A percentile compares a stretch with the other conserved stretches of the same genome.
Evolutionary conservation across 2,888 invertebrate species (phyloP).

Genomic region (Volucella bombylans): DNA sequence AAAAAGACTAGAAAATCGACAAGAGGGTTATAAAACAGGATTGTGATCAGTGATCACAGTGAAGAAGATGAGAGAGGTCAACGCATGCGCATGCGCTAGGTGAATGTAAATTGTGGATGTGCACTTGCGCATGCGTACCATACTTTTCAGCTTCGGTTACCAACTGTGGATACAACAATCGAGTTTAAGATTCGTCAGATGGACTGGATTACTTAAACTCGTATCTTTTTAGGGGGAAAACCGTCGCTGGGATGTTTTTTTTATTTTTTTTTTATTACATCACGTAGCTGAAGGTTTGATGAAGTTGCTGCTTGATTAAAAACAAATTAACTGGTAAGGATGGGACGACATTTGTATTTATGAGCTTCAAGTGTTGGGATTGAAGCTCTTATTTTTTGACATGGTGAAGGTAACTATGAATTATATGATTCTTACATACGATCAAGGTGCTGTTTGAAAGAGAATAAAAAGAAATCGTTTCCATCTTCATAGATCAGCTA

Average conservation of each 20-base stretch:
- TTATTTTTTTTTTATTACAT: conserved; percentile 52
- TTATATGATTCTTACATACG: too few species aligned
- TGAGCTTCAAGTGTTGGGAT: background rate
- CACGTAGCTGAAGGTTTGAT: conserved; percentile 61
- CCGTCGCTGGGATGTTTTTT: conserved; percentile 23
- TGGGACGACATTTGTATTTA: conserved; percentile 38
- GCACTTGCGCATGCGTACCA: conserved; percentile 50
- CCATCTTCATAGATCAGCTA: too few species aligned
- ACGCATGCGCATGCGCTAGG: conserved; percentile 63
- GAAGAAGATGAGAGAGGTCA: conserved; percentile 51
- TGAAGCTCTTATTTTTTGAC: too few species aligned
- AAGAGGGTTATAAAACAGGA: conserved; percentile 51
- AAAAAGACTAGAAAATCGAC: conserved; percentile 47
- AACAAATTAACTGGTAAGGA: conserved; percentile 30
- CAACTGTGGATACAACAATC: conserved; percentile 7
- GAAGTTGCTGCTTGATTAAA: conserved; percentile 51
- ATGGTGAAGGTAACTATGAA: too few species aligned
- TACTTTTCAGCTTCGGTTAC: conserved; percentile 13
- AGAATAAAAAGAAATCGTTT: too few species aligned
- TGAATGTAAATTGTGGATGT: conserved; percentile 54
- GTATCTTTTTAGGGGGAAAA: conserved; percentile 3
- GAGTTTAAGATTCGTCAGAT: conserved; percentile 39
- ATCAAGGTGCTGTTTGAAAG: too few species aligned
- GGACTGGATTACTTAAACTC: conserved; percentile 8
- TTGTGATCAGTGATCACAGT: conserved; percentile 50